A percentile compares a stretch with the other conserved stretches of the same genome.
Evolutionary conservation across 2,888 invertebrate species (phyloP).

Genomic region (Zaprionus bogoriensis): DNA sequence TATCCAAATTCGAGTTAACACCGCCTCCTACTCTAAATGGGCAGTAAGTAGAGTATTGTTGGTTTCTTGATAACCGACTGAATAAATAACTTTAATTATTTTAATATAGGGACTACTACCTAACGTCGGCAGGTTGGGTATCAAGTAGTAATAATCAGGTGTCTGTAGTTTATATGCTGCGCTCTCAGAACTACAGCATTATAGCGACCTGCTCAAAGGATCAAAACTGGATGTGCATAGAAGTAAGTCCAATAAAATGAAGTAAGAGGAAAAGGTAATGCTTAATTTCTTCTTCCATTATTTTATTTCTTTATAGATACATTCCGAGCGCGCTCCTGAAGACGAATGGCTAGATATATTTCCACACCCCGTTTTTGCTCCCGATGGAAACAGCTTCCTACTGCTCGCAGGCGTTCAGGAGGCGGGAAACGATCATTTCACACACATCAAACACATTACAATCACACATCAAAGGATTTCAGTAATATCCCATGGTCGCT

Average conservation of each 20-base stretch:
- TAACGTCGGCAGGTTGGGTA: constrained; percentile 96
- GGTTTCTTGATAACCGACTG: not conserved
- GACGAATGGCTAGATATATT: constrained; percentile 93
- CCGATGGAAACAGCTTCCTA: constrained; percentile 92
- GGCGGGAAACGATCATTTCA: constrained; percentile 92
- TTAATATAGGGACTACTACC: constrained; percentile 90
- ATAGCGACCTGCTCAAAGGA: constrained; percentile 92
- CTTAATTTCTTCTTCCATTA: not conserved
- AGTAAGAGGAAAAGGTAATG: not conserved
- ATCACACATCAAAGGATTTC: constrained; percentile 92
- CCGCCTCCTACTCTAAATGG: constrained; percentile 90
- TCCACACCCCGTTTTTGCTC: constrained; percentile 92
- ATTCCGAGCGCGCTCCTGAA: constrained; percentile 92
- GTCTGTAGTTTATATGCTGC: constrained; percentile 95
- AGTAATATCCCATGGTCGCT: constrained; percentile 92
- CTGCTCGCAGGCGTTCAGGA: constrained; percentile 92
- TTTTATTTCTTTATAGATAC: constrained; percentile 84
- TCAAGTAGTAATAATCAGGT: constrained; percentile 89
- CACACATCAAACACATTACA: constrained; percentile 94
- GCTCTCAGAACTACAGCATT: constrained; percentile 95
- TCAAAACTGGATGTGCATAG: constrained; percentile 91
- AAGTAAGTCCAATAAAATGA: constrained; percentile 85
- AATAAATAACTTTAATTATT: not conserved
- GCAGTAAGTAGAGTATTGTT: constrained; percentile 86
- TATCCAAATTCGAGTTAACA: constrained; percentile 87